A percentile compares a stretch with the other conserved stretches of the same genome.
Evolutionary conservation across 2,797 vertebrate genomes (phyloP).

Genomic region (Arctocebus calabarensis): DNA sequence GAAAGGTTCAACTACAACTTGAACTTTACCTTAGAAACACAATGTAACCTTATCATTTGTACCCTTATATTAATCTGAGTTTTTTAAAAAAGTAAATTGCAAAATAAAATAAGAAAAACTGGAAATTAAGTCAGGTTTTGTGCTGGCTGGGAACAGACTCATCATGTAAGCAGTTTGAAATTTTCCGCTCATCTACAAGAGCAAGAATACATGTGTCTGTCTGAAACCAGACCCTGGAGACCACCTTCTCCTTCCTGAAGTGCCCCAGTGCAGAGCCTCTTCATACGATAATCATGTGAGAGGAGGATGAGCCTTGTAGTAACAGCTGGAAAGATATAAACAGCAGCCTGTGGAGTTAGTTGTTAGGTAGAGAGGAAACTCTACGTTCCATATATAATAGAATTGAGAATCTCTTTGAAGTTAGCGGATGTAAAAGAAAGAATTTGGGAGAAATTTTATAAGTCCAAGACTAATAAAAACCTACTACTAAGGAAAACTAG

Average conservation of each 20-base stretch:
- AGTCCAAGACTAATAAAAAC: conserved; percentile 10
- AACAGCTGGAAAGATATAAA: background rate
- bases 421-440: conserved; percentile 2
- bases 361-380: background rate
- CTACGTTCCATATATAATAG: background rate
- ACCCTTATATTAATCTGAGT: too few species aligned
- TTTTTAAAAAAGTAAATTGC: too few species aligned
- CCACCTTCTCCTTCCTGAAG: background rate
- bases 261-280: background rate
- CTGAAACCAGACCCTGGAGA: background rate
- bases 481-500: background rate
- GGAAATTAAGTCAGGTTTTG: background rate
- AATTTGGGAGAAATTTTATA: background rate
- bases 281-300: background rate
- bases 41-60: too few species aligned
- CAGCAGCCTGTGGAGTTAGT: background rate
- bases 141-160: background rate
- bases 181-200: background rate
- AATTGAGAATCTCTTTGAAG: conserved; percentile 20
- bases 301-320: background rate
- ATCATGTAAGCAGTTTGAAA: background rate
- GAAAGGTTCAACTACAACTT: too few species aligned
- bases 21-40: too few species aligned
- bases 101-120: background rate
- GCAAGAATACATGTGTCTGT: background rate